These are phyloP conservation scores for Leptogaster cylindrica DNA, from an alignment of 2,888 invertebrate genomes.

Conservation along the genomic window DNA sequence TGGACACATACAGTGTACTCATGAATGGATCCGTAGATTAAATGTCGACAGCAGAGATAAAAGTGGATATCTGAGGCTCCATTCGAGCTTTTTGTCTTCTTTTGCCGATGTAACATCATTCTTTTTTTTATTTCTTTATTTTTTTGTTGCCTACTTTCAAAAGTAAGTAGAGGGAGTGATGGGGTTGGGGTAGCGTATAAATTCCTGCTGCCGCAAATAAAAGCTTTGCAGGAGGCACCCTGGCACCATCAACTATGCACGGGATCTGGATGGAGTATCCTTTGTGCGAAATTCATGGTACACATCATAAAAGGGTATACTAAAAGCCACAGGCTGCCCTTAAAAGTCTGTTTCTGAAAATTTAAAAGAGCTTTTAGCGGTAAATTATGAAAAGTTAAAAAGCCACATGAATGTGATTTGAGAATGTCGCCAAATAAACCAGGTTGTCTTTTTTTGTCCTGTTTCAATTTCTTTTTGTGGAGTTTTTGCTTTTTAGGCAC, in stretches of 20 bases:
- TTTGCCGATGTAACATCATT: neutral
- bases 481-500: too few relatives aligned
- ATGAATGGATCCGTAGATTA: constrained; percentile 35
- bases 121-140: too few relatives aligned
- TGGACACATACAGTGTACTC: constrained; percentile 6
- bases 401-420: constrained; percentile 60
- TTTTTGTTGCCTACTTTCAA: too few relatives aligned
- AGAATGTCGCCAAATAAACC: too few relatives aligned
- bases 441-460: too few relatives aligned
- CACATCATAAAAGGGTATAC: constrained; percentile 35
- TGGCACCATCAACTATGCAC: neutral
- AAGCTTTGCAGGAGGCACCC: constrained; percentile 8
- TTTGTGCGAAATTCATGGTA: too few relatives aligned
- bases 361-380: constrained; percentile 63
- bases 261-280: too few relatives aligned
- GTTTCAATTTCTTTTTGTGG: too few relatives aligned
- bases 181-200: neutral
- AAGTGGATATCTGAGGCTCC: constrained; percentile 27
- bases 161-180: too few relatives aligned
- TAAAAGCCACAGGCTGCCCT: constrained; percentile 39
- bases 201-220: neutral
- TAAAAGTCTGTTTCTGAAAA: constrained; percentile 55
- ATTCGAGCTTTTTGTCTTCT: constrained; percentile 26
- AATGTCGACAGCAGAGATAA: constrained; percentile 41
- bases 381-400: constrained; percentile 63